phyloP scores from a whole-genome alignment of 2,888 invertebrate genomes.

The Tridacna crocea region DNA sequence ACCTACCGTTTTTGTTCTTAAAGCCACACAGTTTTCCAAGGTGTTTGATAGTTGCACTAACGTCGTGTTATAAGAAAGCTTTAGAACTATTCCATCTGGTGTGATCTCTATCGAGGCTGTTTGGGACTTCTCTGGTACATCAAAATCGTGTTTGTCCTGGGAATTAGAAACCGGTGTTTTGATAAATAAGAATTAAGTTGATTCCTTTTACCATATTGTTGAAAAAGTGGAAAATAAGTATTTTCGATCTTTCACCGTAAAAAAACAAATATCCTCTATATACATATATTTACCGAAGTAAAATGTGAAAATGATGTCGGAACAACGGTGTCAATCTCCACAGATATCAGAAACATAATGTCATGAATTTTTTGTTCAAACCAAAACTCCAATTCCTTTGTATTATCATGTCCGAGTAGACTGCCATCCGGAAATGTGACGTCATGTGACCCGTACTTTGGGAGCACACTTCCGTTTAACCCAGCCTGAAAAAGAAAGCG shows the following conservation, averaged over 20 bases:
- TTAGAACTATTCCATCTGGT: background rate
- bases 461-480: background rate
- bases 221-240: background rate
- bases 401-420: background rate
- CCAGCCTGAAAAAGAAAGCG: background rate
- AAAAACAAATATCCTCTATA: background rate
- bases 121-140: background rate
- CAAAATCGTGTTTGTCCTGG: background rate
- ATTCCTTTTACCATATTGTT: background rate
- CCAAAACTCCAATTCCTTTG: constrained; percentile 6
- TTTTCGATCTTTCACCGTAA: background rate
- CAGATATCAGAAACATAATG: background rate
- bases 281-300: background rate
- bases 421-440: background rate
- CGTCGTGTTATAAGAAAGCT: background rate
- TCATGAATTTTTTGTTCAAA: background rate
- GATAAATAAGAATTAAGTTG: background rate
- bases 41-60: background rate
- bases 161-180: background rate
- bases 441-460: constrained; percentile 11
- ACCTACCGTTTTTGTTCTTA: background rate
- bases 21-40: background rate
- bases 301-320: background rate
- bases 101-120: background rate
- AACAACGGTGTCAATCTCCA: background rate